A percentile compares a stretch with the other conserved stretches of the same genome.
These are phyloP conservation scores for Bombus picipes DNA, from an alignment of 1,140 invertebrate species.

Conservation along the genomic window DNA sequence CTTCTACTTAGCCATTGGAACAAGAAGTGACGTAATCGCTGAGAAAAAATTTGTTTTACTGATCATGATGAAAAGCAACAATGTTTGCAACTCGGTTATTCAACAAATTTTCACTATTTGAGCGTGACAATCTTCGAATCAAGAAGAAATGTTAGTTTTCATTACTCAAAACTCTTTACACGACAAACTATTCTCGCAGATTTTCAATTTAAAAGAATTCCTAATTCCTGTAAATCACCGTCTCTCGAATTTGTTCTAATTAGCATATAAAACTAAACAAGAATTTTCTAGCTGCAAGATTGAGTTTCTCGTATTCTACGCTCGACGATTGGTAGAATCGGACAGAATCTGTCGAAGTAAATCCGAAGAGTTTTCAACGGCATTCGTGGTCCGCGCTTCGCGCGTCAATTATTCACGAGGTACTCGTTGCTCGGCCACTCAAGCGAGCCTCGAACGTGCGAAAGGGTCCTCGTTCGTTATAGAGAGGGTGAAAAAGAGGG, in stretches of 20 bases:
- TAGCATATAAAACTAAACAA: background rate
- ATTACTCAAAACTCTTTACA: no score
- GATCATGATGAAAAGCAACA: no score
- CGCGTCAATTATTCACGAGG: constrained; percentile 60
- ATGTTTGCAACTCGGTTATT: no score
- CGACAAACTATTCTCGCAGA: no score
- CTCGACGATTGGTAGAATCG: background rate
- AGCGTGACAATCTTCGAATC: no score
- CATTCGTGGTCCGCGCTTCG: constrained; percentile 25
- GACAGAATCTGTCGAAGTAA: background rate
- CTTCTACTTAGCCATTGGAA: background rate
- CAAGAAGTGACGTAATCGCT: constrained; percentile 14
- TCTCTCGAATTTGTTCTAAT: no score
- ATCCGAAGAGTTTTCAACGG: constrained; percentile 24
- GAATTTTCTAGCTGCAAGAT: background rate
- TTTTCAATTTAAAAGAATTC: no score
- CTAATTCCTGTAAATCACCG: no score
- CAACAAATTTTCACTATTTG: no score
- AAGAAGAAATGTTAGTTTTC: no score
- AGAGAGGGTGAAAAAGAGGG: constrained; percentile 22
- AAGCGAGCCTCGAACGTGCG: constrained; percentile 49
- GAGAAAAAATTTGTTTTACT: background rate
- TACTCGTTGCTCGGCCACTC: constrained; percentile 47
- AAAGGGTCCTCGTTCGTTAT: constrained; percentile 37
- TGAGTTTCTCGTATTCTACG: background rate